Base-by-base conservation (phyloP, 2,113 vertebrate genomes). In the Anguilla rostrata region DNA sequence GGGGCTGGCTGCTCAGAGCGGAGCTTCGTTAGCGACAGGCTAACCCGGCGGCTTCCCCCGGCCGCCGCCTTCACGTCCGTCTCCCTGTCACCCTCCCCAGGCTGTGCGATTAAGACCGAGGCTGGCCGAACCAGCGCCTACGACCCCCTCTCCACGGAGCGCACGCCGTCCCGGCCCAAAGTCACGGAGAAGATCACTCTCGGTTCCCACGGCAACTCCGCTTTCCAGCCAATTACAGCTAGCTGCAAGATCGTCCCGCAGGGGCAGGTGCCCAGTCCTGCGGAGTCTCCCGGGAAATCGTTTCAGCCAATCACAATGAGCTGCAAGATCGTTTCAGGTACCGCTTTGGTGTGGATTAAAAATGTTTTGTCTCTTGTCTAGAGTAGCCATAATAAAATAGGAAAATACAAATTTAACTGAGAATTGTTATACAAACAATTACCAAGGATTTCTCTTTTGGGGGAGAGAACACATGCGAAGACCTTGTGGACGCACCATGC, bases 261-360 rank as follows among this genome's bases (percentile, higher is more conserved):
- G 90, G 96, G 96, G 89, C 97, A 97, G 92, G 93, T 95, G 81
- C 96, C 97, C 29, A 98, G 96, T 91, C 97, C 97, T 14, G 93
- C 96, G 0, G 98, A 99, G 90, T 99, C 98, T 66, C 98, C 98
- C 6, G 97, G 98, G 91, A 99, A 99, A 88, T 98, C 97, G 29
- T 99, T 99, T 92, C 98, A 99, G 91, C 98, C 98, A 63, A 99
- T 99, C 93, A 99, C 98, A 83, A 99, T 98, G 98, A 99, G 98
- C 95, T 99, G 98, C 95, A 99, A 99, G 94, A 99, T 99, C 86
- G 98, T 99, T 90, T 99, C 98, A 96, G 98, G 98, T 99, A 96
- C 89, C 86, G 89, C 80, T 85, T 81, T 89, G 56, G 39, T 83
- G 39, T 39, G 40, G 8, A 66, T 41, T 46, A 57, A 78, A 60